phyloP scores from a whole-genome alignment of 2,888 invertebrate species.

The Euclidia mi region DNA sequence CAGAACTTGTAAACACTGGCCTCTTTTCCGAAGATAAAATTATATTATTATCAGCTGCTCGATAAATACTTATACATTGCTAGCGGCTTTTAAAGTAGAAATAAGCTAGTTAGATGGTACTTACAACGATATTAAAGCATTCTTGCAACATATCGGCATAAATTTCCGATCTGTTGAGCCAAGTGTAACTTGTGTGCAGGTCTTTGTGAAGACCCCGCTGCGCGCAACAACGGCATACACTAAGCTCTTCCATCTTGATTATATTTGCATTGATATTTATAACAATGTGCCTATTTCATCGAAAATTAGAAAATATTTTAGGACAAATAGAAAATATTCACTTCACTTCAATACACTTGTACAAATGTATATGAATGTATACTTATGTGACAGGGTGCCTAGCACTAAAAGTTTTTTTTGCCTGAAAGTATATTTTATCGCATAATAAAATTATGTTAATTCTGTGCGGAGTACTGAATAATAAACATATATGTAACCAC shows the following conservation, averaged over 20 bases:
- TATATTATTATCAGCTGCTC: neutral
- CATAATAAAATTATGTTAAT: too few relatives aligned
- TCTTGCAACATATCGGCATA: conserved; percentile 77
- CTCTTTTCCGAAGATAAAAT: neutral
- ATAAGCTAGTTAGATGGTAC: conserved; percentile 38
- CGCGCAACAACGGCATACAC: conserved; percentile 53
- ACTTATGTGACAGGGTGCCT: neutral
- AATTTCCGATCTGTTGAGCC: conserved; percentile 69
- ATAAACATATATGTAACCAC: too few relatives aligned
- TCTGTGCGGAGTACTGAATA: too few relatives aligned
- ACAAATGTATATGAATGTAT: too few relatives aligned
- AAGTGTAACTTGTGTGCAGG: conserved; percentile 63
- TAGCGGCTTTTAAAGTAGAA: neutral
- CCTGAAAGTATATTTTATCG: too few relatives aligned
- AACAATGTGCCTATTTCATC: neutral
- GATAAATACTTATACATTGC: too few relatives aligned
- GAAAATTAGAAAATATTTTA: conserved; percentile 7
- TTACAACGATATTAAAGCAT: conserved; percentile 77
- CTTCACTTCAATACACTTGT: neutral
- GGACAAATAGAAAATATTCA: conserved; percentile 2
- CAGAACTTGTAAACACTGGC: neutral
- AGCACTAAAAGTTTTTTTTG: neutral
- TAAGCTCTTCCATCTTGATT: conserved; percentile 38
- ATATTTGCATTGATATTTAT: conserved; percentile 17
- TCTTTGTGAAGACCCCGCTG: conserved; percentile 68